These are phyloP conservation scores for Triplophysa siluroides DNA, from an alignment of 2,113 vertebrate species.

Conservation along the genomic window DNA sequence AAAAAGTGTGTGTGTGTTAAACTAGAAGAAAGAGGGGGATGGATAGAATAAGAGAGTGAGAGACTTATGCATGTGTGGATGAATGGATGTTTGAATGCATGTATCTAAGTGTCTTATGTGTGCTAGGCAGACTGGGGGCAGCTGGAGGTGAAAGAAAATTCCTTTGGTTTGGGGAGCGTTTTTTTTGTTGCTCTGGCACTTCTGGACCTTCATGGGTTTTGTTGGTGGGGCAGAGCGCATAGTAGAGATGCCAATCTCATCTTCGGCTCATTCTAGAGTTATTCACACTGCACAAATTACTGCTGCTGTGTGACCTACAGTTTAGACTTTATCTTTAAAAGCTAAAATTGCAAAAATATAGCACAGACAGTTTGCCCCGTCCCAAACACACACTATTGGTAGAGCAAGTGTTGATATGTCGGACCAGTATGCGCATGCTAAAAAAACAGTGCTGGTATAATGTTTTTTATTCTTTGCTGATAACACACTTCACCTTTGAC, in stretches of 20 bases:
- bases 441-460: too few species aligned
- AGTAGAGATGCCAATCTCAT: constrained; percentile 28
- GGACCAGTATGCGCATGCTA: too few species aligned
- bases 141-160: constrained; percentile 72
- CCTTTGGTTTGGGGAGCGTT: constrained; percentile 68
- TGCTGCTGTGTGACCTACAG: constrained; percentile 30
- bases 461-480: too few species aligned
- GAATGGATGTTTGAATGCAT: background rate
- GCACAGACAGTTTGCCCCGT: too few species aligned
- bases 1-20: constrained; percentile 27
- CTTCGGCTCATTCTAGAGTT: constrained; percentile 11
- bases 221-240: constrained; percentile 51
- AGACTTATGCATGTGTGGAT: background rate
- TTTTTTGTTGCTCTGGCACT: constrained; percentile 63
- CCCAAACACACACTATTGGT: too few species aligned
- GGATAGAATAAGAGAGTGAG: background rate
- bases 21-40: background rate
- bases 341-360: background rate
- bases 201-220: constrained; percentile 55
- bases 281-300: constrained; percentile 7
- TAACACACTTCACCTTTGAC: background rate
- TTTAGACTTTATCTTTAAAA: background rate
- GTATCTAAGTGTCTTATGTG: background rate
- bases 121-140: constrained; percentile 54
- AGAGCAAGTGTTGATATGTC: too few species aligned